phyloP scores from a whole-genome alignment of 2,113 vertebrate genomes.

The Oreochromis tanganicae region DNA sequence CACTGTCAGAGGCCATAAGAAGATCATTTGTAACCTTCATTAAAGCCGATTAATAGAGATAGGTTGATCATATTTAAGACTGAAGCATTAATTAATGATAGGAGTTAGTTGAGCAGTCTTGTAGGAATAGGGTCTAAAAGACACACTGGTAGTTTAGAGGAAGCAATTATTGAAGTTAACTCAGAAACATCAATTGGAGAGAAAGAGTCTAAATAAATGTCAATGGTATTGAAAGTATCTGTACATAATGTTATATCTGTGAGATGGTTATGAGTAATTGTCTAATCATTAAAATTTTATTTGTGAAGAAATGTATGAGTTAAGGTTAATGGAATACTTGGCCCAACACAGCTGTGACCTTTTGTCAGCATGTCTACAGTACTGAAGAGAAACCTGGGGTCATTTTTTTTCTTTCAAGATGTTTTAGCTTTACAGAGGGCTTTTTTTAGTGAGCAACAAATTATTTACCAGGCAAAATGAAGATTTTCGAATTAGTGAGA shows the following conservation, averaged over 20 bases:
- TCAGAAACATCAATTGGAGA: background rate
- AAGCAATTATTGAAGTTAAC: background rate
- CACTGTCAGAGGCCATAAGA: background rate
- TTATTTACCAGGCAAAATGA: background rate
- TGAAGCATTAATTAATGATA: background rate
- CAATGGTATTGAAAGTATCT: background rate
- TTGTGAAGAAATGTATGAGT: background rate
- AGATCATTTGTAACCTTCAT: background rate
- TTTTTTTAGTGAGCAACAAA: background rate
- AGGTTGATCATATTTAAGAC: background rate
- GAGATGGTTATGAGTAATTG: background rate
- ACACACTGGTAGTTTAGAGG: background rate
- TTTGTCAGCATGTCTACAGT: background rate
- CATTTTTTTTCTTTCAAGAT: background rate
- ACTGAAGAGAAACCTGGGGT: background rate
- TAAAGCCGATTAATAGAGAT: background rate
- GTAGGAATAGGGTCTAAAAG: background rate
- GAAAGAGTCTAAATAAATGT: background rate
- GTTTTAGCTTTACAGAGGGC: background rate
- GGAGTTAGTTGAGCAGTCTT: background rate
- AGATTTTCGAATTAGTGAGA: too few relatives aligned
- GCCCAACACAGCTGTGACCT: background rate
- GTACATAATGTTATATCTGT: background rate
- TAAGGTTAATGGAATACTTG: background rate
- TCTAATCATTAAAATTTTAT: background rate